These are phyloP conservation scores for Melipona beecheii DNA, from an alignment of 2,888 invertebrate genomes.

Conservation along the genomic window DNA sequence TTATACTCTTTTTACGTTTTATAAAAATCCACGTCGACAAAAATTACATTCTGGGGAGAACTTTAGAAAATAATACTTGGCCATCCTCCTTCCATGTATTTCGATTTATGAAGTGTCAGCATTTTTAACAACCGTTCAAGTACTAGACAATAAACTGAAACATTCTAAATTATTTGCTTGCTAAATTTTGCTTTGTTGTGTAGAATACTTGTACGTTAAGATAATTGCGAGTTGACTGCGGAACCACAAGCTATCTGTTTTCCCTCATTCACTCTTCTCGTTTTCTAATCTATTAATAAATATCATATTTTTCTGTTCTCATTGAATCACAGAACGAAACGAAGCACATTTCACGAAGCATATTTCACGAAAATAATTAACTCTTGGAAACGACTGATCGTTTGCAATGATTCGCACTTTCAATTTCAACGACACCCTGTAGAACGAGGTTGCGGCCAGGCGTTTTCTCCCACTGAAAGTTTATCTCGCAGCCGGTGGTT, in stretches of 20 bases:
- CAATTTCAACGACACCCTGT: slow-evolving; percentile 40
- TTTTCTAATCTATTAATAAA: not conserved
- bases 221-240: not conserved
- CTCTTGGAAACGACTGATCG: too few species aligned
- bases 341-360: too few species aligned
- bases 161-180: not conserved
- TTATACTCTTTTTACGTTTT: too few species aligned
- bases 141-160: not conserved
- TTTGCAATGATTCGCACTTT: too few species aligned
- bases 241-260: slow-evolving; percentile 7
- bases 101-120: too few species aligned
- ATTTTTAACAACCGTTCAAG: not conserved
- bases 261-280: not conserved
- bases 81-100: too few species aligned
- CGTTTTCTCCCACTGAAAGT: slow-evolving; percentile 61
- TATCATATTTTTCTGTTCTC: not conserved
- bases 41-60: too few species aligned
- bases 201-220: not conserved
- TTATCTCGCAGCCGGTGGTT: slow-evolving; percentile 44
- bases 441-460: slow-evolving; percentile 49
- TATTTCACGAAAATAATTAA: too few species aligned
- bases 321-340: not conserved
- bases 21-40: too few species aligned
- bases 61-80: too few species aligned
- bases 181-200: not conserved